Evolutionary conservation across 2,113 vertebrate species (phyloP), one percentile per base, ranked within the genome.

Genomic region (Benitochromis conjunctus): DNA sequence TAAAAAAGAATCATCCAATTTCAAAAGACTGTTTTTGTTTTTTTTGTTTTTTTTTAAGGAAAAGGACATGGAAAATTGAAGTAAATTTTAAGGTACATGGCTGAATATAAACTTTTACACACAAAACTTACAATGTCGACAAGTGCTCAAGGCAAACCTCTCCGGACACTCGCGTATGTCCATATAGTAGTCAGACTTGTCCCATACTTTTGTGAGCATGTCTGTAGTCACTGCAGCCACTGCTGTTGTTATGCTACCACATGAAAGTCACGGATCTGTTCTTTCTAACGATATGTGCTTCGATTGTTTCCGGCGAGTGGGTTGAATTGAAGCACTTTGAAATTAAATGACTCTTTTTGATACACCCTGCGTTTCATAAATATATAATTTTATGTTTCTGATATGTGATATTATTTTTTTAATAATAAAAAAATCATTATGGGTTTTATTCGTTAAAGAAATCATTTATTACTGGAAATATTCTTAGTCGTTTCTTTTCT

Each of bases 141-240:
- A 6, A 34, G 31, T 34, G 60, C 34, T n/a, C 0, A 38, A n/a
- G 34, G 60, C 0, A 0, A n/a, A 64, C 60, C 19, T 21, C 34
- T 1, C 19, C 0, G 0, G 6, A 21, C 19, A 38, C 34, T 38
- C n/a, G 2, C 6, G 1, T 64, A 12, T 64, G 34, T 38, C 60
- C 60, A 64, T 13, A 64, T 18, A 64, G 38, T 64, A 64, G 60
- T 64, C 4, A 38, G n/a, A 64, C 60, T 64, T 13, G 29, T 29
- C 29, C 29, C 29, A 29, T 29, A 26, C 26, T 2, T 26, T 26
- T 26, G 26, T 26, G 26, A 26, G 26, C 26, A 26, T 26, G 13
- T 29, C 13, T 36, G 6, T 62, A 18, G 58, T n/a, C 9, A n/a
- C 31, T 64, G 60, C 36, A 64, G 31, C 60, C 60, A 3, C 18